These are phyloP conservation scores for Microcebus jonahi DNA, from an alignment of 2,113 vertebrate species.

Conservation along the genomic window DNA sequence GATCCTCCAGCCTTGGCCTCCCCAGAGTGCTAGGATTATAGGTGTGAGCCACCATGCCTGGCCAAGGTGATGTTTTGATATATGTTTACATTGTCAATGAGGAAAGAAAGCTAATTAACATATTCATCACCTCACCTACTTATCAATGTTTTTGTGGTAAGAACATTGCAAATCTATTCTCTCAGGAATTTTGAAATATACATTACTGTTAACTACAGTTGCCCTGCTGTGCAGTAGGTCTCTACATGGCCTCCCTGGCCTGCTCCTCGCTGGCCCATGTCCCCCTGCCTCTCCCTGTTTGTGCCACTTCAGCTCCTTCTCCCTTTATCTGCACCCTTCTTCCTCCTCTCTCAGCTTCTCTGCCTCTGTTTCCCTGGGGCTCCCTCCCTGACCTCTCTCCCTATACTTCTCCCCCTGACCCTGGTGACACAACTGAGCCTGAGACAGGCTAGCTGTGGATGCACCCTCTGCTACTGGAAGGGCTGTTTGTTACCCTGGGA, in stretches of 20 bases:
- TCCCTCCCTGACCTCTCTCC: not conserved
- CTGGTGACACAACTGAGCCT: not conserved
- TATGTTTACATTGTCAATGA: no score
- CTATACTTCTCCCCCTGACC: not conserved
- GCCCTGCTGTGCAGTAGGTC: not conserved
- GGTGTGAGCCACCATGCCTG: no score
- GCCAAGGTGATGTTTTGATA: no score
- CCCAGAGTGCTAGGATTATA: not conserved
- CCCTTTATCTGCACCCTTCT: no score
- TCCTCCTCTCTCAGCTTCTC: not conserved
- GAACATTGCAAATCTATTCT: not conserved
- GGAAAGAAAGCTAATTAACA: not conserved
- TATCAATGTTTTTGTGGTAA: not conserved
- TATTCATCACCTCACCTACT: not conserved
- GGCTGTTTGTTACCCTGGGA: not conserved
- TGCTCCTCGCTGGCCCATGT: not conserved
- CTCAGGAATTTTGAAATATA: not conserved
- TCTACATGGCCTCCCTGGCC: not conserved
- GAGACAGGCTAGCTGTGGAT: not conserved
- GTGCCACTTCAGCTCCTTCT: not conserved
- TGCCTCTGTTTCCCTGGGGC: not conserved
- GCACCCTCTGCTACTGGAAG: not conserved
- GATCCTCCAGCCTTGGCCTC: not conserved
- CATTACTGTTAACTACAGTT: no score
- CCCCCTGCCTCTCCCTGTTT: fast-evolving